phyloP scores from a whole-genome alignment of 2,888 invertebrate species.

The Embidobia sp. region DNA sequence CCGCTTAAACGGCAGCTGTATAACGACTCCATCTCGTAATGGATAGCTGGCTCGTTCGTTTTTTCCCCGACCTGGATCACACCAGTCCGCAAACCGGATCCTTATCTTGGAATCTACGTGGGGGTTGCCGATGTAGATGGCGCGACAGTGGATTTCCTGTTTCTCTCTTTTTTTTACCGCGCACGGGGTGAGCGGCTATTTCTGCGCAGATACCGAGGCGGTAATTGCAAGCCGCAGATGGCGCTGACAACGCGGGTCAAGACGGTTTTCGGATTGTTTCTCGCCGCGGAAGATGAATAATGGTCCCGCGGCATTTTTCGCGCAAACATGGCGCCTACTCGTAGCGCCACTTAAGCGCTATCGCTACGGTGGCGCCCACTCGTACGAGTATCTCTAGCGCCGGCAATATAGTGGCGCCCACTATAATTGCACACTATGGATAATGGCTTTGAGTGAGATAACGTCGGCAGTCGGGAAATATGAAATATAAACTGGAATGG shows the following conservation, averaged over 20 bases:
- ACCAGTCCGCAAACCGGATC: slow-evolving; percentile 71
- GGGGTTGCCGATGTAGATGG: slow-evolving; percentile 60
- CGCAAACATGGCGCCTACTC: slow-evolving; percentile 54
- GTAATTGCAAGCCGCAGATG: background rate
- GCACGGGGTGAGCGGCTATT: slow-evolving; percentile 22
- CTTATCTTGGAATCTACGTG: slow-evolving; percentile 71
- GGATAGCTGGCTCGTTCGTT: slow-evolving; percentile 68
- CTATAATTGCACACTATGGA: slow-evolving; percentile 50
- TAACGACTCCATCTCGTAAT: slow-evolving; percentile 69
- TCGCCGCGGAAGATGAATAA: slow-evolving; percentile 23
- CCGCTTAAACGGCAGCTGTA: slow-evolving; percentile 66
- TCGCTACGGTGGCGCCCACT: slow-evolving; percentile 60
- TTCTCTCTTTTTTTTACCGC: slow-evolving; percentile 9
- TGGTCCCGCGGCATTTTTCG: slow-evolving; percentile 24
- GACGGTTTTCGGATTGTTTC: slow-evolving; percentile 1
- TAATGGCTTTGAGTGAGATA: slow-evolving; percentile 46
- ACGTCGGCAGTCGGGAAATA: slow-evolving; percentile 43
- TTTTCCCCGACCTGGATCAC: slow-evolving; percentile 67
- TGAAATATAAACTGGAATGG: slow-evolving; percentile 36
- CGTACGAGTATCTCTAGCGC: slow-evolving; percentile 51
- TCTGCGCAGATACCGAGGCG: no score
- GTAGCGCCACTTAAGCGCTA: slow-evolving; percentile 55
- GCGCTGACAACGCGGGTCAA: background rate
- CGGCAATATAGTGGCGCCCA: slow-evolving; percentile 54
- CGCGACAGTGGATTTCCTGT: slow-evolving; percentile 2